Evolutionary conservation across 2,113 vertebrate species (phyloP), one percentile per base, ranked within the genome.

Genomic region (Colossoma macropomum): DNA sequence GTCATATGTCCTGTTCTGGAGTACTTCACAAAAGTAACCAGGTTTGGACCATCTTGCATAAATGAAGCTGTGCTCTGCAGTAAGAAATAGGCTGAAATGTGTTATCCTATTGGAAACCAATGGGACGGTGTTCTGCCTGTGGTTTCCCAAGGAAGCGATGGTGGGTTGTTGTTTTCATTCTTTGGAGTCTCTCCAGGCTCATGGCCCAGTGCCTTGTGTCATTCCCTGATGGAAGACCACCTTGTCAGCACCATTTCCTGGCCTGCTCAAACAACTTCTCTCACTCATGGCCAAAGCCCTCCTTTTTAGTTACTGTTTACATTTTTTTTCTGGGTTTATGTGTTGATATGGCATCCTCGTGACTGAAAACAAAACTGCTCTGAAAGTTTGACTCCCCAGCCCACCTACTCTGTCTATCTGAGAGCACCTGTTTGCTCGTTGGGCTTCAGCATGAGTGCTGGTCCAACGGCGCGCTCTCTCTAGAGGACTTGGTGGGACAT

Each of bases 311-410:
- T 85, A 79, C 30, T 87, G 80, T 83, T 86, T 84, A 86, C 34
- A 50, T 19, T 72, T 80, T 82, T 25, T 65, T 65, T 65, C 28
- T 19, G 0, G n/a, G 7, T 65, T 81, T 70, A 28, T 48, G n/a
- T 34, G 72, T 15, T 65, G 41, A 82, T 74, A 59, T 48, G 21
- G 52, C 62, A 79, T 81, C 75, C 68, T 62, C n/a, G 27, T 77
- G 41, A 78, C 32, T 21, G 59, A 60, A 50, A 78, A 30, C 30
- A 62, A 45, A 81, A 45, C 62, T n/a, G 27, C 50, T 70, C 56
- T 62, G 71, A 85, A 89, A 89, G 77, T 90, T 87, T 92, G 88
- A 83, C 86, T 65, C 38, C 60, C 2, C 75, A 69, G 77, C 63
- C 72, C 16, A 79, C 38, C 13, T 16, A 1, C 74, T 63, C 23